A percentile compares a stretch with the other conserved stretches of the same genome.
Evolutionary conservation across 2,888 invertebrate species (phyloP).

Genomic region (Drosophila merina): DNA sequence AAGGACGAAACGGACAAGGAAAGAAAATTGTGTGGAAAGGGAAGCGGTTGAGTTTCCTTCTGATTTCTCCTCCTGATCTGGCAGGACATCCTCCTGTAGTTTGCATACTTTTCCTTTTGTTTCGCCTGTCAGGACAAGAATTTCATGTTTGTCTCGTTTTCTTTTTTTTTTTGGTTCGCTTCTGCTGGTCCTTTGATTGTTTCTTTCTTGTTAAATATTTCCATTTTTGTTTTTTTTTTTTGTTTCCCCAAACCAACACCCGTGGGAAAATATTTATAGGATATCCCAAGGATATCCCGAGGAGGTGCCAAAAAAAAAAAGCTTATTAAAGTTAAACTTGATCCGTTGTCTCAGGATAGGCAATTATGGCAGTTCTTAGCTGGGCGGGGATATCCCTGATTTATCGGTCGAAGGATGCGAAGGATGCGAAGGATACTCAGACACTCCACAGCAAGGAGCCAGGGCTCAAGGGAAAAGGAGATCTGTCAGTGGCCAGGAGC

Average conservation of each 20-base stretch:
- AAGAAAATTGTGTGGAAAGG: slow-evolving; percentile 3
- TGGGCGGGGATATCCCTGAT: slow-evolving; percentile 4
- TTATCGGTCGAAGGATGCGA: slow-evolving; percentile 9
- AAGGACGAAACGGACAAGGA: not conserved
- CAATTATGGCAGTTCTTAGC: slow-evolving; percentile 17
- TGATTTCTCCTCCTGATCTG: slow-evolving; percentile 46
- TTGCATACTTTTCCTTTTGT: slow-evolving; percentile 66
- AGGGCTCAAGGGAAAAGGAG: not conserved
- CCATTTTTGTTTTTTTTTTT: not conserved
- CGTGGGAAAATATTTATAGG: slow-evolving; percentile 12
- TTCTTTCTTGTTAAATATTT: slow-evolving; percentile 8
- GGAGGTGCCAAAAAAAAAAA: slow-evolving; percentile 2
- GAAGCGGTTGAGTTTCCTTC: slow-evolving; percentile 22
- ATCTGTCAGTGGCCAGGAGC: slow-evolving; percentile 8
- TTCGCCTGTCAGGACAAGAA: slow-evolving; percentile 50
- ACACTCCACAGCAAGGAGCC: too few species aligned
- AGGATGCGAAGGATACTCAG: slow-evolving; percentile 1
- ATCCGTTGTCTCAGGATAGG: slow-evolving; percentile 19
- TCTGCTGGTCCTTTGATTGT: slow-evolving; percentile 26
- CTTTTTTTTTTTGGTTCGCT: slow-evolving; percentile 1
- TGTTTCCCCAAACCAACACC: not conserved
- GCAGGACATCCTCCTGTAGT: slow-evolving; percentile 23
- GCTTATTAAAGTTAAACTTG: slow-evolving; percentile 42
- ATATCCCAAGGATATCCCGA: slow-evolving; percentile 4
- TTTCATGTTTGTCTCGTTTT: slow-evolving; percentile 43